phyloP scores from a whole-genome alignment of 2,797 vertebrate genomes.

The Ptychadena robeensis region DNA sequence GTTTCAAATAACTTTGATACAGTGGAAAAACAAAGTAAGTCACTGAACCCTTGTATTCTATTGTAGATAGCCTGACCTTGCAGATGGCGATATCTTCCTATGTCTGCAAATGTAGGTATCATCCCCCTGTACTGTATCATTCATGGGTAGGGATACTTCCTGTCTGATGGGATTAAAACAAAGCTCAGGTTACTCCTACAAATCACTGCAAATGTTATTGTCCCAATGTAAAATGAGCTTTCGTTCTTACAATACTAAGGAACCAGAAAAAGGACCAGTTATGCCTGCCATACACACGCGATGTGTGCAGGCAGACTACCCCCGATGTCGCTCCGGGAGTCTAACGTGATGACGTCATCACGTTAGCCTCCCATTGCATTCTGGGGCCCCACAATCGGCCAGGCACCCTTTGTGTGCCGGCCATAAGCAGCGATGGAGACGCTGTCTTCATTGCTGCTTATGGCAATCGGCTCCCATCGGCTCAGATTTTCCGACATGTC shows the following conservation, averaged over 20 bases:
- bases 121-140: conserved; percentile 64
- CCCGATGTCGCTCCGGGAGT: no score
- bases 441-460: no score
- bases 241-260: background rate
- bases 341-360: no score
- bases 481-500: no score
- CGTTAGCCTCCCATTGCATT: no score
- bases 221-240: conserved; percentile 17
- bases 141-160: conserved; percentile 63
- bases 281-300: no score
- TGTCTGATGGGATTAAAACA: conserved; percentile 52
- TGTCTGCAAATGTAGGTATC: conserved; percentile 67
- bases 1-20: conserved; percentile 61
- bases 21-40: conserved; percentile 64
- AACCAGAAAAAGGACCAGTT: background rate
- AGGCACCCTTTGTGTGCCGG: no score
- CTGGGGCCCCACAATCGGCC: no score
- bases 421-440: no score
- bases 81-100: conserved; percentile 62
- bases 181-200: conserved; percentile 59
- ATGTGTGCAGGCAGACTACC: no score
- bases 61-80: conserved; percentile 63
- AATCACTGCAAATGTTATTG: background rate
- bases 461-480: no score
- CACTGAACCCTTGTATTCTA: conserved; percentile 60